These are phyloP conservation scores for Archaeoteleia sp. DNA, from an alignment of 2,888 invertebrate genomes.

Conservation along the genomic window DNA sequence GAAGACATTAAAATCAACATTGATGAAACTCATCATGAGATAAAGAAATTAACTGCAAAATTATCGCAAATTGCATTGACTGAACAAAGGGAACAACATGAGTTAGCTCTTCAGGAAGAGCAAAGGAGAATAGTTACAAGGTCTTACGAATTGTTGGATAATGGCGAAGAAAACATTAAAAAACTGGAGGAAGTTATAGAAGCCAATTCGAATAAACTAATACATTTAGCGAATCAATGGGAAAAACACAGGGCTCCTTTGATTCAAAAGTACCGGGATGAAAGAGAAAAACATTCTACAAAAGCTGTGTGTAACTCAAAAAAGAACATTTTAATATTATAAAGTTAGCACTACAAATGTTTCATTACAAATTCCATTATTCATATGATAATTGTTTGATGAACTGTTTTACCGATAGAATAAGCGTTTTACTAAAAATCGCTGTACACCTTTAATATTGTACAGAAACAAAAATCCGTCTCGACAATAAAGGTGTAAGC, in stretches of 20 bases:
- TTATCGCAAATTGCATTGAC: conserved; percentile 62
- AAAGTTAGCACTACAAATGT: conserved; percentile 3
- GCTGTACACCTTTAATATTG: too few relatives aligned
- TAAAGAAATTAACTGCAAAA: conserved; percentile 67
- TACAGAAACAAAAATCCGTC: too few relatives aligned
- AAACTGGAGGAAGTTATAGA: conserved; percentile 79
- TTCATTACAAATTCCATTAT: conserved; percentile 11
- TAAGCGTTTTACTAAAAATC: too few relatives aligned
- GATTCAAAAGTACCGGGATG: conserved; percentile 78
- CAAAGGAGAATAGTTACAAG: conserved; percentile 77
- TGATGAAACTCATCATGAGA: conserved; percentile 66
- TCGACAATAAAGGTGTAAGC: too few relatives aligned
- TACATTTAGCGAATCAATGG: conserved; percentile 83
- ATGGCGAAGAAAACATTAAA: conserved; percentile 79
- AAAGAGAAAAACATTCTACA: conserved; percentile 71
- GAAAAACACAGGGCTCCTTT: conserved; percentile 82
- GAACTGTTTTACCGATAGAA: too few relatives aligned
- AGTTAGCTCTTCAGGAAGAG: conserved; percentile 72
- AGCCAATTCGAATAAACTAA: conserved; percentile 79
- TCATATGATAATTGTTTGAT: too few relatives aligned
- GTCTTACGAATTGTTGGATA: conserved; percentile 80
- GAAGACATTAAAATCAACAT: conserved; percentile 66
- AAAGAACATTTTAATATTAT: conserved; percentile 6
- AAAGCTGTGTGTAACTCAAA: conserved; percentile 73
- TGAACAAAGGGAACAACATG: conserved; percentile 72